Base-by-base conservation (phyloP, 1,140 invertebrate genomes). In the Holotrichia oblita region DNA sequence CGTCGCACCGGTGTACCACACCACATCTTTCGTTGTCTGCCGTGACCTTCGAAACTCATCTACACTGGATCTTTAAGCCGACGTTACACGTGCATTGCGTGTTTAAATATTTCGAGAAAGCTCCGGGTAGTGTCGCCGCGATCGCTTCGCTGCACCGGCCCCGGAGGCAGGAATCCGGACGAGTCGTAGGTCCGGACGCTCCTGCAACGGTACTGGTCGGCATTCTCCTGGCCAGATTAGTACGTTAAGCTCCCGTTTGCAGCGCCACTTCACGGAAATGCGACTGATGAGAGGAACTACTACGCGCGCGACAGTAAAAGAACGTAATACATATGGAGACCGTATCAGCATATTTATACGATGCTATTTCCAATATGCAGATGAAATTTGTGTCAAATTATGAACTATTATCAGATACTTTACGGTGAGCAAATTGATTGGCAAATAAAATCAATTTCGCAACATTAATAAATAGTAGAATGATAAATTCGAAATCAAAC, bases 161-260 rank as follows among this genome's bases (percentile, higher is more conserved):
- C 61, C 17, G 61, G 61, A 22, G 22, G 61, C 61, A 69, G 61
- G 22, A 34, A 69, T 69, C 61, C 61, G 61, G 61, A 69, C 61
- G 61, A 69, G 61, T 69, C 61, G 61, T 69, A 69, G 61, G 61
- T 69, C 61, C 61, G 61, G 22, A 69, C 61, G 61, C 61, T 69
- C 61, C 61, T 69, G 61, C 61, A 69, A 34, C 61, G 17, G 61
- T 69, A 69, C 61, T 69, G 61, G 61, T 69, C 61, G 61, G 22
- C 61, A 69, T 9, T 69, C 61, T 69, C 61, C 61, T 69, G 61
- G 61, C 61, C 20, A 27, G 61, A 69, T 69, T 69, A 69, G 61
- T 69, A 69, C 61, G 61, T 22, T 69, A 69, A 69, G 61, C 61
- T 69, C 61, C 61, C 61, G 61, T 69, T 22, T 34, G 61, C 61